Conservation (phyloP, 2,797 vertebrate species). For the Falco columbarius region DNA sequence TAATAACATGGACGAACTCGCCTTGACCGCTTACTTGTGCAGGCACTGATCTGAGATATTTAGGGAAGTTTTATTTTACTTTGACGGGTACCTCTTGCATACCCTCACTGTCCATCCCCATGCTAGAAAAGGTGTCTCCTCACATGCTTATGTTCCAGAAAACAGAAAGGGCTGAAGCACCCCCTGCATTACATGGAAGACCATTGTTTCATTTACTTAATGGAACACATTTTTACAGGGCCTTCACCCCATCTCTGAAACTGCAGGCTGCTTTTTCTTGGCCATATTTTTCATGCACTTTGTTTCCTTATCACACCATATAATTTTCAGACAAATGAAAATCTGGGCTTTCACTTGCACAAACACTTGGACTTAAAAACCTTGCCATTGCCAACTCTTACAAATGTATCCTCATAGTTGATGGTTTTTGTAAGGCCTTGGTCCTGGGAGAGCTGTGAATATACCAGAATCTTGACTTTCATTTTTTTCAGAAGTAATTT, state of each 20-base stretch:
- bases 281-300: neutral
- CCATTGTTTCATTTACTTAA: neutral
- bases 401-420: neutral
- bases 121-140: neutral
- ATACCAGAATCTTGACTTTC: neutral
- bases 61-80: neutral
- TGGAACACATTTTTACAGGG: conserved; percentile 52
- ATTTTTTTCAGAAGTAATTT: neutral
- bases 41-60: neutral
- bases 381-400: neutral
- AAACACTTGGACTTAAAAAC: conserved; percentile 23
- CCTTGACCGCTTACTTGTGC: neutral
- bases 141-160: neutral
- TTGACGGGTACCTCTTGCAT: neutral
- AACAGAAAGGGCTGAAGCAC: neutral
- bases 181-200: neutral
- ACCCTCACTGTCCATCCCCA: neutral
- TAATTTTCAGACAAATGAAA: conserved; percentile 24
- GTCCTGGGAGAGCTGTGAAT: conserved; percentile 43
- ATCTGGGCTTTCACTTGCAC: conserved; percentile 44
- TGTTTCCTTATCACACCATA: conserved; percentile 31
- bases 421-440: neutral
- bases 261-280: neutral
- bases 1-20: neutral
- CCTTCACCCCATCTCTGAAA: neutral